Percentiles rank a stretch among this genome's conserved stretches.
Evolutionary conservation across 2,888 invertebrate genomes (phyloP).

Genomic region (Zaprionus bogoriensis): DNA sequence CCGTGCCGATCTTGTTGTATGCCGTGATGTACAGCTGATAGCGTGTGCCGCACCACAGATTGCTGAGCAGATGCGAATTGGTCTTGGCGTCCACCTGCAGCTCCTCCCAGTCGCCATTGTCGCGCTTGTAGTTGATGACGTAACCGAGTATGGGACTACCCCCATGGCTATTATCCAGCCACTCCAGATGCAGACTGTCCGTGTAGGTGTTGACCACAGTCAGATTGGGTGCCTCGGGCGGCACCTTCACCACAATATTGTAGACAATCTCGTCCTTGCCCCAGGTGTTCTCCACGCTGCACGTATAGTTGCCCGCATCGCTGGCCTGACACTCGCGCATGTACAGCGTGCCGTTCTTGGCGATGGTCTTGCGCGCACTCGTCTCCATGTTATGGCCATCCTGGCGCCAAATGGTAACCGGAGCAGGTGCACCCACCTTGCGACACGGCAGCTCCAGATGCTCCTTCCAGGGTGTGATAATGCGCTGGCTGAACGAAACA

Average conservation of each 20-base stretch:
- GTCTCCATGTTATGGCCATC: constrained; percentile 90
- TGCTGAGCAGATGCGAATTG: constrained; percentile 90
- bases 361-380: constrained; percentile 87
- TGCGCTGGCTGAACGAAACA: constrained; percentile 92
- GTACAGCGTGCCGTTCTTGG: constrained; percentile 88
- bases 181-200: constrained; percentile 91
- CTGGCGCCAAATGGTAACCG: constrained; percentile 90
- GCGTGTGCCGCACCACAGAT: constrained; percentile 93
- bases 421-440: constrained; percentile 92
- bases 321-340: constrained; percentile 90
- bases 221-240: constrained; percentile 92
- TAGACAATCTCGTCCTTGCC: constrained; percentile 93
- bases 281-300: constrained; percentile 91
- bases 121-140: constrained; percentile 94
- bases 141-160: constrained; percentile 92
- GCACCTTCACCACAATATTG: constrained; percentile 87
- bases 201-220: constrained; percentile 92
- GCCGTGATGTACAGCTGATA: constrained; percentile 95
- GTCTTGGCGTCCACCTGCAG: constrained; percentile 92
- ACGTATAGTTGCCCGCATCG: constrained; percentile 95
- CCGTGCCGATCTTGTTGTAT: constrained; percentile 95
- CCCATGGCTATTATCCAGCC: constrained; percentile 91
- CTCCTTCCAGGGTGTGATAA: constrained; percentile 93
- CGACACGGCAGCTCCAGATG: constrained; percentile 92
- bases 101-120: constrained; percentile 96